Conservation (phyloP, 2,113 vertebrate species). For the Serinus canaria region DNA sequence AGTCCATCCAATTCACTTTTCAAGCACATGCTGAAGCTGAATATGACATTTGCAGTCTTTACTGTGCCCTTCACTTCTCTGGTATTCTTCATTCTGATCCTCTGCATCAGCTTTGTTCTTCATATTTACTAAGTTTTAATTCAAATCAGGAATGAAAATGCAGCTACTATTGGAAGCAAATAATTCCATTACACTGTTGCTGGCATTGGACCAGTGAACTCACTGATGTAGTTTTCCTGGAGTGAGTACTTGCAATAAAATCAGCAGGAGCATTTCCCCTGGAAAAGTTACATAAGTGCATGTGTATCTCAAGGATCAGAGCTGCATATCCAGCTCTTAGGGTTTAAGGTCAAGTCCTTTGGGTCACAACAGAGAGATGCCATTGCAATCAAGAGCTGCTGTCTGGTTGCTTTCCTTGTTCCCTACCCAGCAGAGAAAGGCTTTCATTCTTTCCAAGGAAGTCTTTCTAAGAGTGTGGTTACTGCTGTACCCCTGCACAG, state of each 20-base stretch:
- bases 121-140: not conserved
- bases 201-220: not conserved
- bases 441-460: not conserved
- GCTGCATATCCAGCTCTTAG: not conserved
- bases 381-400: not conserved
- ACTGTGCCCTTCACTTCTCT: not conserved
- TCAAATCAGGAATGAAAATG: not conserved
- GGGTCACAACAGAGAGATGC: not conserved
- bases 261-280: not conserved
- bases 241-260: not conserved
- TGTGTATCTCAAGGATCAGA: not conserved
- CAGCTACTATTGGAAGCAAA: not conserved
- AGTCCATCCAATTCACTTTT: not conserved
- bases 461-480: not conserved
- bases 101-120: not conserved
- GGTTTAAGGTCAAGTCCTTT: not conserved
- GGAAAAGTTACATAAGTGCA: not conserved
- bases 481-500: not conserved
- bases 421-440: not conserved
- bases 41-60: not conserved
- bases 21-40: not conserved
- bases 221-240: conserved; percentile 13
- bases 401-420: not conserved
- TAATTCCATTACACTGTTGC: not conserved
- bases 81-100: not conserved